Percentiles rank a stretch among this genome's conserved stretches.
These are phyloP conservation scores for Phenganax subtilis DNA, from an alignment of 92 coral and sea anemone genomes.

Conservation along the genomic window DNA sequence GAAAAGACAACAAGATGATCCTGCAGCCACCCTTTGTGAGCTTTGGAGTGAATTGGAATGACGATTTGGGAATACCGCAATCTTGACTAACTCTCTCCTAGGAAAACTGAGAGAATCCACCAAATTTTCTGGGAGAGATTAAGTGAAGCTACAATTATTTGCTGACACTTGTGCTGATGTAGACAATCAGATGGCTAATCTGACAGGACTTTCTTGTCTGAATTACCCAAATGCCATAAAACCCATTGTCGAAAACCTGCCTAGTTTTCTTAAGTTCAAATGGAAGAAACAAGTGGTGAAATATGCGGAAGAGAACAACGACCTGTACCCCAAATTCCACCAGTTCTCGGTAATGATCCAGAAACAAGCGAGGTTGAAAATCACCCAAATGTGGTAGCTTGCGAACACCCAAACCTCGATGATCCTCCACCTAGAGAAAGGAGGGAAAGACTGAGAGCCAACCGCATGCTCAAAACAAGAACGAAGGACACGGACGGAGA, in stretches of 20 bases:
- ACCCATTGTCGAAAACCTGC: constrained; percentile 3
- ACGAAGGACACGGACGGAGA: background rate
- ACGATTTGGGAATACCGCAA: constrained; percentile 43
- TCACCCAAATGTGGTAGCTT: constrained; percentile 41
- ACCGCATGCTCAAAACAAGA: constrained; percentile 8
- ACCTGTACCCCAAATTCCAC: constrained; percentile 41
- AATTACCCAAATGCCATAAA: background rate
- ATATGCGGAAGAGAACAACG: constrained; percentile 37
- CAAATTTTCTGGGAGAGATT: background rate
- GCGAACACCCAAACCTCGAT: background rate
- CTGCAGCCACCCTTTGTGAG: constrained; percentile 26
- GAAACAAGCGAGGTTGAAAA: constrained; percentile 42
- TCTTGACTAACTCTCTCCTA: constrained; percentile 11
- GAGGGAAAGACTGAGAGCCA: constrained; percentile 17
- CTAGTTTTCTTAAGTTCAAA: constrained; percentile 13
- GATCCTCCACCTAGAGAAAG: constrained; percentile 5
- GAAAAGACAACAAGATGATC: constrained; percentile 33
- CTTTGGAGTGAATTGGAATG: constrained; percentile 40
- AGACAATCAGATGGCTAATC: background rate
- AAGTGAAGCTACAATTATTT: background rate
- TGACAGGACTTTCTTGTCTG: background rate
- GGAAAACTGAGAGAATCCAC: constrained; percentile 25
- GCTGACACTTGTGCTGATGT: background rate
- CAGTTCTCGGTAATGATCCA: constrained; percentile 38
- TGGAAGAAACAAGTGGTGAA: constrained; percentile 48